These are phyloP conservation scores for Crocidura indochinensis DNA, from an alignment of 2,797 vertebrate species.

Conservation along the genomic window DNA sequence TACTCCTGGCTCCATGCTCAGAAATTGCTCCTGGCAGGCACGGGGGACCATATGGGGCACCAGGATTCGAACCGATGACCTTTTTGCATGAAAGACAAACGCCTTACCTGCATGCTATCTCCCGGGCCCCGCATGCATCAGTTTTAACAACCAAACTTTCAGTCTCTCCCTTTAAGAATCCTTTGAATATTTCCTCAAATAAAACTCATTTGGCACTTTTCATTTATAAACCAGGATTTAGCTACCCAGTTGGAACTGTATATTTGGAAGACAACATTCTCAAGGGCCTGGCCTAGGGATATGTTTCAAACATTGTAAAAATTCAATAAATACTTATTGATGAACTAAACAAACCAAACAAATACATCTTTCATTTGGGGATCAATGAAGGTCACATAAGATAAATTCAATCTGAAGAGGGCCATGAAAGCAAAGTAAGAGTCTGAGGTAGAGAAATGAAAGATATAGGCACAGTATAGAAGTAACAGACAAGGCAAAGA, in stretches of 20 bases:
- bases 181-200: constrained; percentile 51
- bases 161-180: constrained; percentile 13
- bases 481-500: background rate
- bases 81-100: too few species aligned
- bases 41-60: too few species aligned
- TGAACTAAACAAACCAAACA: constrained; percentile 26
- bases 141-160: constrained; percentile 17
- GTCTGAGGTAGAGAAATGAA: constrained; percentile 25
- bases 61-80: too few species aligned
- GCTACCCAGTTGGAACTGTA: constrained; percentile 38
- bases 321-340: constrained; percentile 43
- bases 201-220: background rate
- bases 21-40: too few species aligned
- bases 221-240: constrained; percentile 29
- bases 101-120: too few species aligned
- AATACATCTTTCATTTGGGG: constrained; percentile 43
- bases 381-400: constrained; percentile 1
- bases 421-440: constrained; percentile 29
- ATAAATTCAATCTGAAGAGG: constrained; percentile 37
- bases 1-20: too few species aligned
- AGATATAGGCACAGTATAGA: constrained; percentile 1
- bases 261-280: background rate
- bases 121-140: too few species aligned
- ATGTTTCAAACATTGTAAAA: constrained; percentile 36
- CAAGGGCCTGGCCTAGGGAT: background rate